phyloP scores from a whole-genome alignment of 2,888 invertebrate genomes.

The Plebejus argus region DNA sequence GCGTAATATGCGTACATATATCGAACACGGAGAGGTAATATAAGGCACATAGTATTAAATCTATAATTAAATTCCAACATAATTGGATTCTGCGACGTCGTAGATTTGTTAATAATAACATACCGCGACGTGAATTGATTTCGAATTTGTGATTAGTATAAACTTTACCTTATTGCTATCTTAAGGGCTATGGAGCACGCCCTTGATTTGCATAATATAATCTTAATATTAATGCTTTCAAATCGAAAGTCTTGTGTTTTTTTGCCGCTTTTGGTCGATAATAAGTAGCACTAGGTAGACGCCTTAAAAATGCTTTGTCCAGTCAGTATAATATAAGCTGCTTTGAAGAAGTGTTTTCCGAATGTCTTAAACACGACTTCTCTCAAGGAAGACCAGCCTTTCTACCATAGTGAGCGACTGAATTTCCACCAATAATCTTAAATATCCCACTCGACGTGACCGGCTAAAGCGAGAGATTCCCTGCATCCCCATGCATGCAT shows the following conservation, averaged over 20 bases:
- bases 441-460: too few relatives aligned
- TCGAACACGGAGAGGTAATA: constrained; percentile 27
- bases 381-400: too few relatives aligned
- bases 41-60: constrained; percentile 31
- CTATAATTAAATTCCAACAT: constrained; percentile 37
- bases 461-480: too few relatives aligned
- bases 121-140: constrained; percentile 10
- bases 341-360: too few relatives aligned
- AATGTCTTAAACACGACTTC: too few relatives aligned
- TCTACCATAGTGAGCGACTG: too few relatives aligned
- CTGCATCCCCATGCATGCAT: too few relatives aligned
- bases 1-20: constrained; percentile 28
- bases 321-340: too few relatives aligned
- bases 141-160: constrained; percentile 11
- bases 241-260: not conserved
- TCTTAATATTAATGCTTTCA: not conserved
- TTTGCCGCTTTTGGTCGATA: too few relatives aligned
- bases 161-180: not conserved
- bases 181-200: not conserved
- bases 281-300: too few relatives aligned
- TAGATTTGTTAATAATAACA: constrained; percentile 26
- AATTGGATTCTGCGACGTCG: constrained; percentile 37
- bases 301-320: too few relatives aligned
- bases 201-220: not conserved
- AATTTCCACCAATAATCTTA: too few relatives aligned